A percentile compares a stretch with the other conserved stretches of the same genome.
phyloP scores from a whole-genome alignment of 2,797 vertebrate species.

The Acanthornis magna region DNA sequence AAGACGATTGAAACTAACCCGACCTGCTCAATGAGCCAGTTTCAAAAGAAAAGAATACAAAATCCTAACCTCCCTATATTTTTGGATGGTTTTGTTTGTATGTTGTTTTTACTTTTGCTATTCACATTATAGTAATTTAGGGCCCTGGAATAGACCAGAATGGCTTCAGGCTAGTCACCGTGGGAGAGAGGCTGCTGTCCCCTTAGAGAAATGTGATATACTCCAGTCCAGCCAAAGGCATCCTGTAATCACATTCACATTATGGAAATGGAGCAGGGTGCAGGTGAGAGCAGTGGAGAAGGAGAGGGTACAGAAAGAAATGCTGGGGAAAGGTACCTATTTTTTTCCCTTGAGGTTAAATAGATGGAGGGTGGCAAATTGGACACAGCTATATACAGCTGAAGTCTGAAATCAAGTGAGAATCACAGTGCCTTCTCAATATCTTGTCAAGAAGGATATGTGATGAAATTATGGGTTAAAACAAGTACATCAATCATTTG shows the following conservation, averaged over 20 bases:
- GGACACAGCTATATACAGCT: not conserved
- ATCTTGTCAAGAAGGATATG: not conserved
- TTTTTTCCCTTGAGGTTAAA: not conserved
- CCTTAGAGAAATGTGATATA: not conserved
- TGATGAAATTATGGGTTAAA: constrained; percentile 3
- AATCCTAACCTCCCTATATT: not conserved
- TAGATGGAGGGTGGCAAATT: not conserved
- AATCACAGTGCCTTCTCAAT: not conserved
- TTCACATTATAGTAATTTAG: not conserved
- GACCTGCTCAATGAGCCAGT: constrained; percentile 7
- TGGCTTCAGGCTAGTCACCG: not conserved
- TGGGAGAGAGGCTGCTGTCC: not conserved
- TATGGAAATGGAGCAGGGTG: not conserved
- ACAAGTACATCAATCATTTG: not conserved
- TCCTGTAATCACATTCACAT: not conserved
- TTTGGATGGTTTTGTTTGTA: not conserved
- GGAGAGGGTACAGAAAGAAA: not conserved
- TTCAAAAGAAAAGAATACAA: not conserved
- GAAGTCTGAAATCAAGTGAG: not conserved
- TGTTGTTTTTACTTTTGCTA: not conserved
- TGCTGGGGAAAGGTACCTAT: not conserved
- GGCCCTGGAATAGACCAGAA: not conserved
- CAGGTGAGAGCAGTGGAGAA: not conserved
- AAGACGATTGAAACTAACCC: not conserved
- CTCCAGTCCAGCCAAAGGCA: not conserved